Evolutionary conservation across 1,140 invertebrate genomes (phyloP).

Genomic region (Paraescarpia echinospica): DNA sequence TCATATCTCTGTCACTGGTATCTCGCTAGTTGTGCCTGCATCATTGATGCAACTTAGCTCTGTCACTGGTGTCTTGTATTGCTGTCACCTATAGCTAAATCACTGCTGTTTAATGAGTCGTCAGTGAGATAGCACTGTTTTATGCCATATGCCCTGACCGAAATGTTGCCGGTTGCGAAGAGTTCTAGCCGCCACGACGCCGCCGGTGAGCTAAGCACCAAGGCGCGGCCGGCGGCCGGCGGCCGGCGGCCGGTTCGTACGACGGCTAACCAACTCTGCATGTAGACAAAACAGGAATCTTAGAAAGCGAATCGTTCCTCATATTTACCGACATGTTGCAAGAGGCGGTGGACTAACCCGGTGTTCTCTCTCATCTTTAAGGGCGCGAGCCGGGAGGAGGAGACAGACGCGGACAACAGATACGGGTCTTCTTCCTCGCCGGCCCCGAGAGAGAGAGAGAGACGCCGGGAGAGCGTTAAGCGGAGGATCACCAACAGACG

Average conservation of each 20-base stretch:
- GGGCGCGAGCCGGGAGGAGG: background rate
- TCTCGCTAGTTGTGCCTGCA: background rate
- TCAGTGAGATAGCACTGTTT: background rate
- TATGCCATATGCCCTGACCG: background rate
- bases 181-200: background rate
- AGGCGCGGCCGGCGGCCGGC: no score
- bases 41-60: no score
- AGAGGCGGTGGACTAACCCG: background rate
- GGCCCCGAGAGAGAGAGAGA: background rate
- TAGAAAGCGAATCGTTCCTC: background rate
- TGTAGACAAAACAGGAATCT: background rate
- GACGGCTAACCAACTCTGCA: background rate
- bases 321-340: background rate
- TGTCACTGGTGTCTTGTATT: no score
- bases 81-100: no score
- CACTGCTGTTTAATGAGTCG: no score
- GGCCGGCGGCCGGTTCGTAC: background rate
- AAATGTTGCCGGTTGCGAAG: background rate
- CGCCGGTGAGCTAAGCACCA: no score
- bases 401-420: background rate
- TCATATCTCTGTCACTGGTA: background rate
- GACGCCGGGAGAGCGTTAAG: background rate
- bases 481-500: background rate
- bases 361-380: constrained; percentile 5
- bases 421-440: background rate